Evolutionary conservation across 2,888 invertebrate species (phyloP), one percentile per base, ranked within the genome.

Genomic region (Heliconius charithonia): DNA sequence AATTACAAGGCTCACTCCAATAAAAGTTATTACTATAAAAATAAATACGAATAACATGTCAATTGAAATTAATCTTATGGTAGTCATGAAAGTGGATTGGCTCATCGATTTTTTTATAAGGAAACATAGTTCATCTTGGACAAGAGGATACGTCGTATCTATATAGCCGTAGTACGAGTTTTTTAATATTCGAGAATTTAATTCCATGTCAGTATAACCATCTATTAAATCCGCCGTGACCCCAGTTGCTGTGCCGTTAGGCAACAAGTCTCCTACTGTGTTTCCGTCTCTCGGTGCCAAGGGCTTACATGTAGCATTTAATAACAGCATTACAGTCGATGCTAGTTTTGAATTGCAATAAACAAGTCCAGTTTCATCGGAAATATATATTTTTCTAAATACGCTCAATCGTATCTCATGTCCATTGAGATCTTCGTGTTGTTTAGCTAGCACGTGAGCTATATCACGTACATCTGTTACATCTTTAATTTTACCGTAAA

Each of bases 61-160:
- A n/a, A 85, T 82, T 19, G 91, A 89, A 85, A 95, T 91, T 67
- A 93, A 81, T 77, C 90, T 88, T 56, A 93, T 83, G 3, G 90
- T 89, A 13, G 93, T 92, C 83, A 90, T 92, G 83, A 96, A 95
- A 1, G 94, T 90, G 0, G 95, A 92, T 78, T 95, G 94, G n/a
- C 87, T 88, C 16, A 87, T 86, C 0, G 95, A 91, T 82, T 95
- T 95, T 77, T 95, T 95, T 10, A 96, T 90, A 41, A 96, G 82
- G 75, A 96, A 95, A 84, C 96, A 96, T 16, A 96, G 83, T 83
- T 95, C 95, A 80, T 96, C 96, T 80, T 96, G 95, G 16, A 85
- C 88, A 10, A 95, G 88, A 4, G 95, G 95, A 74, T 95, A 92
- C 0, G 96, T 95, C 3, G 91, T 91, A 78, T 96, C 96, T 25